Base-by-base conservation (phyloP, 2,888 invertebrate genomes). In the Trypoxylon attenuatum region DNA sequence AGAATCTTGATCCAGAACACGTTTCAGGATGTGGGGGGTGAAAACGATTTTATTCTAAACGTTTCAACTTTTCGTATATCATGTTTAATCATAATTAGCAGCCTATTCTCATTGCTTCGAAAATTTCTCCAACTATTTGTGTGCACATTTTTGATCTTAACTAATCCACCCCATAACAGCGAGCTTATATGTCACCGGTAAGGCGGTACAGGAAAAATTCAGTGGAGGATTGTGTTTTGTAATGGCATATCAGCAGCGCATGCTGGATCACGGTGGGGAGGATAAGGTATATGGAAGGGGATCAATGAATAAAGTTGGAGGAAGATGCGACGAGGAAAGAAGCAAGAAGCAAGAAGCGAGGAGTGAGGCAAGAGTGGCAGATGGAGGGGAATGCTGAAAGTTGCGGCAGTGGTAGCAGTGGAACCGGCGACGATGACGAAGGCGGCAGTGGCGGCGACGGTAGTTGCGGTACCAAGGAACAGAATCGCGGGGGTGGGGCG, bases 251-350 rank as follows among this genome's bases (percentile, higher is more conserved):
- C 10, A 53, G 53, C 43, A 33, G 43, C 13, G 49, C 13, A 39
- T 6, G 16, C 2, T 6, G 23, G 4, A n/a, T 25, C 46, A 25
- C 13, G 1, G 45, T 1, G 45, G 45, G 45, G n/a, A 23, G 45
- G 25, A 38, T 38, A 22, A 47, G 29, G 47, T 18, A 93, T 93
- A 89, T 94, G 94, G 70, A 94, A 94, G 88, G 95, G 94, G 85
- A 94, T 94, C 54, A 27, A n/a, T 29, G 55, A 50, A 53, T 42
- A 63, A 55, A 67, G 50, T 69, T 62, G 55, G 49, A 57, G 58
- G 59, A 52, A 56, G 65, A 60, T 33, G 33, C 33, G n/a, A 4
- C 33, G 33, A 6, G 33, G 33, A 13, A n/a, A 10, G 2, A 70
- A 52, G 66, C 69, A 72, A 73, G 62, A 59, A 45, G 43, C 51